Evolutionary conservation across 2,113 vertebrate genomes (phyloP), one percentile per base, ranked within the genome.

Genomic region (Aphyosemion australe): DNA sequence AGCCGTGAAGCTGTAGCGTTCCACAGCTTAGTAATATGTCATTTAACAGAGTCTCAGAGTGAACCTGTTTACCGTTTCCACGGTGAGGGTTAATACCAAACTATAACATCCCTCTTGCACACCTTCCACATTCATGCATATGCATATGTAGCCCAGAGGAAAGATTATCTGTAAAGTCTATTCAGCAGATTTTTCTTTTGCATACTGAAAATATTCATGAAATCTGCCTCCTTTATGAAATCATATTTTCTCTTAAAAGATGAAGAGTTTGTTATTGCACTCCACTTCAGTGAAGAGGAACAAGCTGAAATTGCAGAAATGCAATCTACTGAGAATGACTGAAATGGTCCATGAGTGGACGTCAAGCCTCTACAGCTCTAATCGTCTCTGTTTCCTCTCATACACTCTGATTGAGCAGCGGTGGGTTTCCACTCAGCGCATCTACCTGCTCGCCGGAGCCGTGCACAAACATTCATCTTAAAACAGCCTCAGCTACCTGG

Each of bases 261-360:
- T 37, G 54, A 54, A 76, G 57, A 31, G 65, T 63, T 53, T 75
- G 69, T 72, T 72, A 63, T 65, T 63, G 39, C 70, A 64, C 14
- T 34, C 16, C 61, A 65, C 76, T 78, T 58, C 69, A 76, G 48
- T 56, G 60, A 61, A 71, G 69, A 57, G 65, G 61, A 82, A 72
- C 71, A 54, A 69, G 79, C 69, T 68, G 69, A 71, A 80, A 78
- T 60, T 72, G 76, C 73, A 72, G 48, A 62, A 74, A 71, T 42
- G 56, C 70, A 69, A 74, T 86, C 74, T 69, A 69, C 14, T 65
- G 65, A 71, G 70, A 51, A 60, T 50, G 50, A 59, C 48, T 57
- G 67, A 75, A 79, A 75, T 67, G 57, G 62, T 64, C 58, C 65
- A 45, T 21, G 67, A 82, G 76, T 80, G 76, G 78, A 69, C 72